phyloP scores from a whole-genome alignment of 2,113 vertebrate species.

The Leptobrachium ailaonicum region DNA sequence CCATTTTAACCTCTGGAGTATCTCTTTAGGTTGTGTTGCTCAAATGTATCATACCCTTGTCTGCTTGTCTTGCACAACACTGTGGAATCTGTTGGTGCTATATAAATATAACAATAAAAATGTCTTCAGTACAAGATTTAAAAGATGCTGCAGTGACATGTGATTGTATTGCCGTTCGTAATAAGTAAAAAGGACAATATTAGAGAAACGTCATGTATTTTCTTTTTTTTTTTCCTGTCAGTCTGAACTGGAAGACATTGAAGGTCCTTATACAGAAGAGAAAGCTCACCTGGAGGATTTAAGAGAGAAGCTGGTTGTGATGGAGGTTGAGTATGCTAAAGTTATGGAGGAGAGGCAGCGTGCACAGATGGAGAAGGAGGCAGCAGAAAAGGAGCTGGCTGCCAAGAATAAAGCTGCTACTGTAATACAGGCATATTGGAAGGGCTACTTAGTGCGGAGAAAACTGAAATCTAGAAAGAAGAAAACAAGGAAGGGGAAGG shows the following conservation, averaged over 20 bases:
- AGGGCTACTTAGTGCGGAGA: conserved; percentile 77
- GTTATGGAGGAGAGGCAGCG: conserved; percentile 69
- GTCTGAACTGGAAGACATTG: conserved; percentile 68
- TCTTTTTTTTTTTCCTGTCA: conserved; percentile 49
- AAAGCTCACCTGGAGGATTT: conserved; percentile 67
- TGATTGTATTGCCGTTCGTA: too few relatives aligned
- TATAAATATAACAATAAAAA: too few relatives aligned
- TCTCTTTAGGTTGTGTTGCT: too few relatives aligned
- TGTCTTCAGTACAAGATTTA: too few relatives aligned
- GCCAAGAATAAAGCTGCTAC: conserved; percentile 69
- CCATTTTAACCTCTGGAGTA: too few relatives aligned
- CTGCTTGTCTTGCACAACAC: too few relatives aligned
- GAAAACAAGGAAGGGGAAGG: conserved; percentile 59
- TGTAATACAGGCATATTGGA: conserved; percentile 82
- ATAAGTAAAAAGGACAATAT: too few relatives aligned
- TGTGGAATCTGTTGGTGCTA: too few relatives aligned
- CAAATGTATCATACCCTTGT: too few relatives aligned
- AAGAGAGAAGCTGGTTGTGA: conserved; percentile 57
- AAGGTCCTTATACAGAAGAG: conserved; percentile 60
- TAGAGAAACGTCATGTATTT: too few relatives aligned
- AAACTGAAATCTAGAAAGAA: conserved; percentile 67
- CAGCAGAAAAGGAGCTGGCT: conserved; percentile 64
- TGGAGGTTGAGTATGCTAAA: conserved; percentile 71
- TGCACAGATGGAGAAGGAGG: conserved; percentile 59
- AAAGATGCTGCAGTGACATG: too few relatives aligned